phyloP scores from a whole-genome alignment of 2,888 invertebrate species.

The Latrodectus hesperus region DNA sequence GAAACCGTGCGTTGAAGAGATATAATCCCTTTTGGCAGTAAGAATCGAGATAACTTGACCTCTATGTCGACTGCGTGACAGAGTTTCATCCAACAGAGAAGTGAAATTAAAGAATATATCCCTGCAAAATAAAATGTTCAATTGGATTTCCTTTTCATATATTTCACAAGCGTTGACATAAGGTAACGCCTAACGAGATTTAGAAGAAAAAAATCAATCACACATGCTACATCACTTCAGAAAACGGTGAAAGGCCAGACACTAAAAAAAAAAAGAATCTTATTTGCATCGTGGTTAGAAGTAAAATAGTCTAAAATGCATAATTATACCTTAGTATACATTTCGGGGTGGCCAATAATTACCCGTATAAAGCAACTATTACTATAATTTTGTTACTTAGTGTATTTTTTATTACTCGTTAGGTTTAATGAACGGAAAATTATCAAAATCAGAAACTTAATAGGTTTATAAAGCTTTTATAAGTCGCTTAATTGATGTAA shows the following conservation, averaged over 20 bases:
- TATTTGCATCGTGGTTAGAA: conserved; percentile 4
- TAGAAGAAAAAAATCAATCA: not conserved
- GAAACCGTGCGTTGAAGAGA: not conserved
- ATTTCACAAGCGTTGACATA: conserved; percentile 55
- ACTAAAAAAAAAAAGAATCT: not conserved
- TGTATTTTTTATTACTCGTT: no score
- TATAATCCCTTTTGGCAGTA: conserved; percentile 40
- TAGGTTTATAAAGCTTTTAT: no score
- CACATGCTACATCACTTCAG: not conserved
- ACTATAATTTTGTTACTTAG: not conserved
- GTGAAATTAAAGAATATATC: not conserved
- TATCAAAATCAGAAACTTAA: no score
- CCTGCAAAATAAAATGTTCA: conserved; percentile 40
- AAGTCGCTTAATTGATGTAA: no score
- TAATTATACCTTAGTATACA: not conserved
- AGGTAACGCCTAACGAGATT: conserved; percentile 30
- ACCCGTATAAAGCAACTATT: conserved; percentile 40
- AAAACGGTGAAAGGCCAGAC: not conserved
- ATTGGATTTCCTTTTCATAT: conserved; percentile 53
- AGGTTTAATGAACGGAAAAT: no score
- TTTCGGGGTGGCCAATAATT: conserved; percentile 43
- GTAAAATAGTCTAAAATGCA: not conserved
- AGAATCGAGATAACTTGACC: conserved; percentile 41
- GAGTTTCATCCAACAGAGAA: not conserved
- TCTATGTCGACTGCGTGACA: conserved; percentile 43